Conservation (phyloP, 2,797 vertebrate genomes). For the Poliocrania exsul region DNA sequence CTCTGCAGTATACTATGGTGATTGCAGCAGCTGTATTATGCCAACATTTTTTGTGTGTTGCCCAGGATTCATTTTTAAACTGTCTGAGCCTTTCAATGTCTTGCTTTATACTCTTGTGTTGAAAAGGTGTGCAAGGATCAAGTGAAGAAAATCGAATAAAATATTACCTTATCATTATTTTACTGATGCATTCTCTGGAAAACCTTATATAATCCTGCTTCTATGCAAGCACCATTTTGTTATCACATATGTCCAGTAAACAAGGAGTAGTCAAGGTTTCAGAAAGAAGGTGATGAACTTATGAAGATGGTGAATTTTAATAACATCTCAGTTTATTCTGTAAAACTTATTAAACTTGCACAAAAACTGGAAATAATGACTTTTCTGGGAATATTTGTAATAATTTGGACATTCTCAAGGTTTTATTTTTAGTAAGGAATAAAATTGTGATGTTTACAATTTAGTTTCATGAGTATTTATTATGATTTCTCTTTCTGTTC, state of each 20-base stretch:
- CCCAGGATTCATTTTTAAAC: conserved; percentile 44
- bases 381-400: background rate
- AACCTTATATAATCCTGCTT: background rate
- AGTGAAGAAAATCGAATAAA: background rate
- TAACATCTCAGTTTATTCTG: background rate
- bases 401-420: background rate
- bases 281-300: background rate
- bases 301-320: background rate
- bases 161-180: background rate
- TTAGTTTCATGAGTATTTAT: background rate
- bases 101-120: background rate
- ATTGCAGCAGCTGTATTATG: background rate
- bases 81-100: background rate
- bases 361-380: background rate
- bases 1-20: background rate
- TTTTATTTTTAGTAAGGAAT: background rate
- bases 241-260: background rate
- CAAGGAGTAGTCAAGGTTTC: background rate
- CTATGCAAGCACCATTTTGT: background rate
- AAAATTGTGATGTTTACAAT: background rate
- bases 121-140: background rate
- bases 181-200: background rate
- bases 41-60: conserved; percentile 5
- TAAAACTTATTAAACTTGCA: background rate
- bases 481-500: background rate